Conservation (phyloP, 2,888 invertebrate genomes). For the Crematogaster levior region DNA sequence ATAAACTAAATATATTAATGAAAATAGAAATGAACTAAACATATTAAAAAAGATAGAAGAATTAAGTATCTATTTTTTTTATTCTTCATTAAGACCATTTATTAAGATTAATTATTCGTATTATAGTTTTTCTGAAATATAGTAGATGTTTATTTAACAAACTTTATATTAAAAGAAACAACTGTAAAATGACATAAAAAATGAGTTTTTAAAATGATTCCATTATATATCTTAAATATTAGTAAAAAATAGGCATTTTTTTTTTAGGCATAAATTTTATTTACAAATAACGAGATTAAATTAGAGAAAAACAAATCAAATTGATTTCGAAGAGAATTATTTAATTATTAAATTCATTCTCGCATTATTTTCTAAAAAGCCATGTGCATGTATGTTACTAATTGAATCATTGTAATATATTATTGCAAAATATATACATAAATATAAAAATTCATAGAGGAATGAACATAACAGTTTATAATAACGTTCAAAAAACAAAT, state of each 20-base stretch:
- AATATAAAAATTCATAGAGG: background rate
- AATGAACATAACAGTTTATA: background rate
- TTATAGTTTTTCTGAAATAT: background rate
- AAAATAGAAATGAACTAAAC: background rate
- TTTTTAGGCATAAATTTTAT: too few species aligned
- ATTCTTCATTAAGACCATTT: background rate
- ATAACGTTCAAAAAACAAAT: background rate
- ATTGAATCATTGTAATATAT: background rate
- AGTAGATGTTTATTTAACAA: background rate
- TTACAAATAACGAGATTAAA: slow-evolving; percentile 2
- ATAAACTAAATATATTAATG: too few species aligned
- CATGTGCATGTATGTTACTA: background rate
- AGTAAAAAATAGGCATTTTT: slow-evolving; percentile 6
- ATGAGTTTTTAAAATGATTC: background rate
- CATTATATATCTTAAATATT: background rate
- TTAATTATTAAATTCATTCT: slow-evolving; percentile 4
- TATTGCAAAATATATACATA: background rate
- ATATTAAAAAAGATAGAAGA: background rate
- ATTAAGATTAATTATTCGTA: too few species aligned
- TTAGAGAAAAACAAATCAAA: background rate
- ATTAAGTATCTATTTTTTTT: background rate
- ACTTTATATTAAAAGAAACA: background rate
- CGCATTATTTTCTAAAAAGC: background rate
- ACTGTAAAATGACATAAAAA: background rate
- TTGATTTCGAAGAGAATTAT: background rate